Evolutionary conservation across 2,888 invertebrate species (phyloP), one percentile per base, ranked within the genome.

Genomic region (Drepanosiphum platanoidis): DNA sequence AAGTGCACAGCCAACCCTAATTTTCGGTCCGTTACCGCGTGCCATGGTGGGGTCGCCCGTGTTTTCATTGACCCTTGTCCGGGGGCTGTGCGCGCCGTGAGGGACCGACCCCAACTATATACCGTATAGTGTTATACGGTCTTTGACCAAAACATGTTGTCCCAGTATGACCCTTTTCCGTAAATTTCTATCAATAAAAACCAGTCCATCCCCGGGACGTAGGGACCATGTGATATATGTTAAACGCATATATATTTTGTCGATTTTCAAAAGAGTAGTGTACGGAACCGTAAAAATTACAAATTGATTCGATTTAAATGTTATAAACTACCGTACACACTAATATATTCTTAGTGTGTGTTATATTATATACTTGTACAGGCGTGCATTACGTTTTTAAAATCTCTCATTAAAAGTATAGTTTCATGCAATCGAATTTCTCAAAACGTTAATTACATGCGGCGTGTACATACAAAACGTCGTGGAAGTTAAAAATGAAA

Each of bases 21-120:
- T 58, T 58, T 70, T 58, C 64, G 58, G 52, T 39, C 39, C 68
- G 83, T 77, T 52, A 42, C 46, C n/a, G 46, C 36, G 66, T 32
- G 52, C 66, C 18, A 27, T 7, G n/a, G 66, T 36, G 77, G 84
- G 84, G 84, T 84, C 84, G 84, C 70, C 52, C 39, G 84, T 84
- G 84, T 84, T 84, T 84, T 84, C 84, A 77, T 77, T 84, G 84
- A 84, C 84, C 84, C 84, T 84, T 84, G 77, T 83, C 66, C 75
- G 66, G 32, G 82, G 72, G 36, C 74, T 18, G 34, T 8, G 66
- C 66, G 9, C 66, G 72, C 34, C 22, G 30, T 30, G 64, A 77
- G 84, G 84, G 68, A 75, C 22, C 75, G 75, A 84, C 84, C 84
- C 84, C 77, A 74, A 66, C 18, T 42, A 1, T n/a, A n/a, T 22